Base-by-base conservation (phyloP, 1,140 invertebrate species). In the Lycorma delicatula region DNA sequence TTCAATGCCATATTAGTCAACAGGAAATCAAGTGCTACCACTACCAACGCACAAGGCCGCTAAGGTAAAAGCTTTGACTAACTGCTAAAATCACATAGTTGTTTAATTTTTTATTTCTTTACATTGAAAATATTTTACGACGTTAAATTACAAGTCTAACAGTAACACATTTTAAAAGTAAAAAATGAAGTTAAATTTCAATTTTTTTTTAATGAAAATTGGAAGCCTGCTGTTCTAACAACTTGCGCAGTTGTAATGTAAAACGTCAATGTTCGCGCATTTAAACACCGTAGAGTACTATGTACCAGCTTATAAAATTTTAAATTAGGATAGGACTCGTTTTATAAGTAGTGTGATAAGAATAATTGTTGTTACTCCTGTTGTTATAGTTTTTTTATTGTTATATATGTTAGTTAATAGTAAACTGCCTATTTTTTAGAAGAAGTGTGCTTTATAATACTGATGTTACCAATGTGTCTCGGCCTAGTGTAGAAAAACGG, bases 281-380 rank as follows among this genome's bases (percentile, higher is more conserved):
- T 44, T 44, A 44, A 44, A 44, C 41, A 44, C 18, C 23, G 41
- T 44, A 44, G 41, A 44, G 41, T 44, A 44, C 41, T 44, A 44
- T 44, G 41, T 44, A 44, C 41, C 41, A 44, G 41, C 41, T 44
- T 44, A 44, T 44, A 44, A 44, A 44, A 44, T 44, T 44, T 44
- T 44, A 44, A 44, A 44, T 44, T 44, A 44, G 41, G 41, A 22
- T 44, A 44, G 41, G 18, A 44, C 41, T 44, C 41, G 41, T 44
- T 44, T 44, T 22, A n/a, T n/a, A 44, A 44, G 41, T 44, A 44
- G 41, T 44, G 41, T 44, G 41, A 44, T 44, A 44, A 44, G 23
- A 44, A 44, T 44, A 20, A 22, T 44, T 44, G 41, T 44, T 44
- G 41, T 44, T 44, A 44, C 41, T 44, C 41, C 41, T 22, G 41